Evolutionary conservation across 2,113 vertebrate species (phyloP), one percentile per base, ranked within the genome.

Genomic region (Syrrhaptes paradoxus): DNA sequence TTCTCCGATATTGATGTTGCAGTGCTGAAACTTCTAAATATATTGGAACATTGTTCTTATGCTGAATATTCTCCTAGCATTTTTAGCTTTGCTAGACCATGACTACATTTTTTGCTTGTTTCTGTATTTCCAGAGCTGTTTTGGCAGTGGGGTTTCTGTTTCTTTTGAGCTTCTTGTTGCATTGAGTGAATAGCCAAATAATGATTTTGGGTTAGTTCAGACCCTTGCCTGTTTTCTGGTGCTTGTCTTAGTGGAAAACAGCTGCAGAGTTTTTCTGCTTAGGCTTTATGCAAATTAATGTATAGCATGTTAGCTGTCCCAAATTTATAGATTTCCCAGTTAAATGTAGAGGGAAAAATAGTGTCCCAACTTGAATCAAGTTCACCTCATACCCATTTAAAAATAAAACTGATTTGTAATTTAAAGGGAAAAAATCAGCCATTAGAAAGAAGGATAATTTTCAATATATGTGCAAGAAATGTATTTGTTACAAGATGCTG

Each of bases 41-140:
- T 9, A 70, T 83, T 10, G 18, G 25, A 89, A 52, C 2, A 9
- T 17, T 46, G 17, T 29, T 84, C 63, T 45, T 62, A 38, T 84
- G 67, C 28, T 70, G 57, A 87, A 31, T 15, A 31, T 68, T 70
- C 22, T 89, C 71, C 16, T 34, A 28, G 7, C 2, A 1, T 66
- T 71, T 85, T 89, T 67, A 87, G 38, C 58, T 51, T 92, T 79
- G 11, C 41, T 51, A 43, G 54, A 45, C 20, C 14, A 32, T 3
- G 2, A 11, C 13, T 7, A 0, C 63, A 26, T 49, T 85, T 79
- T 26, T 74, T 72, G 10, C 36, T 75, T 0, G 0, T 32, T 54
- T 87, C 25, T 6, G 0, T 90, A n/a, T 65, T 94, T 92, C 65
- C 43, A n/a, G 73, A 78, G 24, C 66, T 87, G 18, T 57, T 72